Evolutionary conservation across 2,888 invertebrate genomes (phyloP), one percentile per base, ranked within the genome.

Genomic region (Philhelius pedissequus): DNA sequence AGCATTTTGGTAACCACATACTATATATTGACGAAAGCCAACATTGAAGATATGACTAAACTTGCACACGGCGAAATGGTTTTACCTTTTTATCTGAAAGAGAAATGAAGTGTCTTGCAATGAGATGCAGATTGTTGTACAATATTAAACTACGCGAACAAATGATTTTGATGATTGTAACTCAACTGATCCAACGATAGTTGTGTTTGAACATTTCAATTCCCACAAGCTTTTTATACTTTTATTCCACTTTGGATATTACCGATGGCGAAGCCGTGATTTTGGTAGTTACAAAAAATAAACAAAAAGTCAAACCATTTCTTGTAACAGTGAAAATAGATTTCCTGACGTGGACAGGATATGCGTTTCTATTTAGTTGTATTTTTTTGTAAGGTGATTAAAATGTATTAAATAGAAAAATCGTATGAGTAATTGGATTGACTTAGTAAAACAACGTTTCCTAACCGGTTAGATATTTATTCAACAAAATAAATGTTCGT

Each of bases 341-440:
- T 43, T 62, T 62, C 62, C 62, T 43, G 62, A 62, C 9, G 43
- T 43, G 43, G 62, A 62, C 62, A 62, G 62, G 62, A 62, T 62
- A 30, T 38, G 22, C 11, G 6, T 22, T 35, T 56, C 13, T 40
- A 7, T 58, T 38, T 22, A 2, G 2, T 22, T 58, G 20, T 32
- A 11, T n/a, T 30, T 27, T 18, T 13, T 7, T 20, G 4, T 2
- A 35, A 13, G 52, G 0, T 58, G 9, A 9, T 40, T 6, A 30
- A 27, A 43, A 11, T 13, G 4, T 43, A 43, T 18, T 15, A 15
- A 27, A 43, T 60, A 11, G 7, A 27, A 5, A 62, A 20, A 62
- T 62, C 27, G 18, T 15, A 38, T 25, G 7, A 38, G 22, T 56
- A 22, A 58, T 58, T 58, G 58, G 58, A 38, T 58, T 58, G 25